phyloP scores from a whole-genome alignment of 2,113 vertebrate genomes.

The Bucco capensis region DNA sequence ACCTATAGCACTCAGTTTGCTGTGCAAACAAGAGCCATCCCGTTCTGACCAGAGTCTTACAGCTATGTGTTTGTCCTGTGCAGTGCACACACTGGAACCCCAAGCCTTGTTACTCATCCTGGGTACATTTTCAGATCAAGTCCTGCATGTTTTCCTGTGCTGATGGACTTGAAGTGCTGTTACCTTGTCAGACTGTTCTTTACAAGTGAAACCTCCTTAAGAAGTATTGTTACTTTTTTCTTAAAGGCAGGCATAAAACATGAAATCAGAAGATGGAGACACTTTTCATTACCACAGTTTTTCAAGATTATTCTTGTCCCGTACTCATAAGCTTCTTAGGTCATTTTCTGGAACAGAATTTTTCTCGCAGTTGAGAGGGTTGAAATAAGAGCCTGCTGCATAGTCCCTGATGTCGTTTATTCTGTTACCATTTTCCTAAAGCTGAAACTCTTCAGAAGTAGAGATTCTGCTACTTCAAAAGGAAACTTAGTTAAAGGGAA shows the following conservation, averaged over 20 bases:
- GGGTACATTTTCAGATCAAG: background rate
- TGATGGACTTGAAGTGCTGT: background rate
- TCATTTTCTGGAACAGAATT: background rate
- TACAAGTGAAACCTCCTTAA: background rate
- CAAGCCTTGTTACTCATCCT: background rate
- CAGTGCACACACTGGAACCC: background rate
- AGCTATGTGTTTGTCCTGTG: rapidly evolving
- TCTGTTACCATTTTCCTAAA: background rate
- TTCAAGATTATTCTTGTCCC: background rate
- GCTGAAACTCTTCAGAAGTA: background rate
- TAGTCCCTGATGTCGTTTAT: background rate
- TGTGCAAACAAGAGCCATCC: background rate
- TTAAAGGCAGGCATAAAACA: background rate
- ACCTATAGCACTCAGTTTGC: background rate
- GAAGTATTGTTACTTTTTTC: background rate
- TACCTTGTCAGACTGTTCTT: background rate
- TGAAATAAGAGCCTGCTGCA: background rate
- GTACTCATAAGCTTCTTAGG: background rate
- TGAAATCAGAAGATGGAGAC: background rate
- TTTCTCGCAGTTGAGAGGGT: background rate
- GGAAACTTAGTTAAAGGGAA: background rate
- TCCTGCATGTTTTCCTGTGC: background rate
- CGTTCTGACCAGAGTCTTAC: rapidly evolving
- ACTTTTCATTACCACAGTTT: background rate
- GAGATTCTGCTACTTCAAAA: background rate